Conservation (phyloP, 2,888 invertebrate genomes). For the Lepidocyrtinus sp. region DNA sequence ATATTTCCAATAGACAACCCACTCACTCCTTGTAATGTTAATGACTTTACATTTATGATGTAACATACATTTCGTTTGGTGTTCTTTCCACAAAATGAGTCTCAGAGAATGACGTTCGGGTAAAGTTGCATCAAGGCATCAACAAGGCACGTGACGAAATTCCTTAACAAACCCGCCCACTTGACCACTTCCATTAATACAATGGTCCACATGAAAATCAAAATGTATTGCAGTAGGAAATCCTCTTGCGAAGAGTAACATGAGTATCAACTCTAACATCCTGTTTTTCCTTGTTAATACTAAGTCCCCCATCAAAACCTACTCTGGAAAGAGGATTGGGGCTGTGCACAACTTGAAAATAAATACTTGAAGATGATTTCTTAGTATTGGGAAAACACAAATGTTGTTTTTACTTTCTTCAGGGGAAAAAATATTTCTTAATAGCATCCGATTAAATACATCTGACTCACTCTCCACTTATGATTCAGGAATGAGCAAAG, state of each 20-base stretch:
- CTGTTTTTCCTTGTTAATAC: not conserved
- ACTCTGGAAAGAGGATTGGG: not conserved
- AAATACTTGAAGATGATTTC: slow-evolving; percentile 14
- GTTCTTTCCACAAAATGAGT: not conserved
- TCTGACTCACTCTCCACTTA: slow-evolving; percentile 46
- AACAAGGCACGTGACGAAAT: slow-evolving; percentile 60
- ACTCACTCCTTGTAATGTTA: too few species aligned
- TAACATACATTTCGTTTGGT: not conserved
- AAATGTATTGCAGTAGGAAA: slow-evolving; percentile 6
- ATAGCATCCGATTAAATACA: slow-evolving; percentile 57
- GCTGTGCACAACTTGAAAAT: not conserved
- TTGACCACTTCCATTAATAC: slow-evolving; percentile 36
- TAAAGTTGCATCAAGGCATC: slow-evolving; percentile 60
- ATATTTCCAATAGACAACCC: too few species aligned
- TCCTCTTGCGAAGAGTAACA: slow-evolving; percentile 1
- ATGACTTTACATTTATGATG: slow-evolving; percentile 13
- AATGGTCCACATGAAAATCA: slow-evolving; percentile 2
- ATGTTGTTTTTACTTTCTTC: too few species aligned
- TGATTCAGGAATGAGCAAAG: slow-evolving; percentile 2
- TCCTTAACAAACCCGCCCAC: slow-evolving; percentile 38
- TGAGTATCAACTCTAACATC: slow-evolving; percentile 6
- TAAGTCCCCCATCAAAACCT: not conserved
- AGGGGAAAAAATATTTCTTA: slow-evolving; percentile 44
- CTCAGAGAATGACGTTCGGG: slow-evolving; percentile 19
- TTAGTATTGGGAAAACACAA: slow-evolving; percentile 14